phyloP scores from a whole-genome alignment of 2,113 vertebrate species.

The Passer montanus region DNA sequence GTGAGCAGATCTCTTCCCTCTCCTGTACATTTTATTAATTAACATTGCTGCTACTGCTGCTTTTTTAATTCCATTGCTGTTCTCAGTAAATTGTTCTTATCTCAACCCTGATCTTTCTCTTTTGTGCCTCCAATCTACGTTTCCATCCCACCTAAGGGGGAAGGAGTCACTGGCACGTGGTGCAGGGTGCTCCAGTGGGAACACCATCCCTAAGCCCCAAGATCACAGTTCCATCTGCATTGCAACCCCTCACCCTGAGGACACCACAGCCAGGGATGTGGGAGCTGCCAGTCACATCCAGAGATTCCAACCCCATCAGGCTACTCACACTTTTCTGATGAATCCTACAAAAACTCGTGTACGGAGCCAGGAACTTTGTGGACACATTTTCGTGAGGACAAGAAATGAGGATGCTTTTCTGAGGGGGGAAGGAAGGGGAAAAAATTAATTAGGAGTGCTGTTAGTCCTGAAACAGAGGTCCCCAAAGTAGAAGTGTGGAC shows the following conservation, averaged over 20 bases:
- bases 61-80: neutral
- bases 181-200: neutral
- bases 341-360: constrained; percentile 73
- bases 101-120: neutral
- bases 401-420: constrained; percentile 80
- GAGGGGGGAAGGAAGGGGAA: neutral
- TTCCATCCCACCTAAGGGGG: fast-evolving
- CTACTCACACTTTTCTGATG: constrained; percentile 78
- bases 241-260: fast-evolving
- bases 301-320: neutral
- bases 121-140: neutral
- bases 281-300: fast-evolving
- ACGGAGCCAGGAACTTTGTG: constrained; percentile 75
- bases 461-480: neutral
- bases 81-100: neutral
- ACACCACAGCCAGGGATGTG: too few relatives aligned
- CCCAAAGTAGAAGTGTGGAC: fast-evolving
- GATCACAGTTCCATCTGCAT: neutral
- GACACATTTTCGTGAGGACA: constrained; percentile 74
- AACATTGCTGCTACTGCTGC: neutral
- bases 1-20: fast-evolving
- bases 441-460: neutral
- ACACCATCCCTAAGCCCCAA: neutral
- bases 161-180: fast-evolving
- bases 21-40: neutral